Base-by-base conservation (phyloP, 2,888 invertebrate species). In the Drosophila greeni region DNA sequence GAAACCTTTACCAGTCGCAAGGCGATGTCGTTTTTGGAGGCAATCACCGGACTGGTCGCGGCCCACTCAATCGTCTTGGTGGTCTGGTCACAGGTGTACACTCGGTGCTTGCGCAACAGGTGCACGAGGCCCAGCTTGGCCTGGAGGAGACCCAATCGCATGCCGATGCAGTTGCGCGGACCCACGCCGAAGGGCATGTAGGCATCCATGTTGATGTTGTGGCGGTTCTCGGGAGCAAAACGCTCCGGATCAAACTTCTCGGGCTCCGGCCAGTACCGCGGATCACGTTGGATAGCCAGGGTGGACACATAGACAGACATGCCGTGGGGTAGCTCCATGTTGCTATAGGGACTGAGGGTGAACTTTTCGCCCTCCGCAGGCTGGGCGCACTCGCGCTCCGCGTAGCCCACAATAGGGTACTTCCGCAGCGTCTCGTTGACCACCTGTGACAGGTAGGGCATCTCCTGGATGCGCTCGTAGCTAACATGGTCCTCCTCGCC, bases 361-460 rank as follows among this genome's bases (percentile, higher is more conserved):
- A 76, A 86, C 11, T 52, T 59, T 23, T 85, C 82, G 0, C 66
- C 80, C n/a, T 51, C 55, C 1, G 45, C 5, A 1, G 78, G 70
- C 18, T 78, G 70, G 0, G 62, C 60, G 34, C 85, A 87, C 36
- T 77, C 56, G 4, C 88, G 76, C 37, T 87, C 87, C 12, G 24
- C 40, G 43, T 71, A 48, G 0, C 64, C 69, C 0, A 85, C 70
- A 20, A 85, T 75, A 3, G 88, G 87, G 66, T 88, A 88, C 33
- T 80, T 61, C n/a, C 88, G 73, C 7, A 87, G 55, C 0, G 77
- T 82, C 52, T 88, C 88, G 56, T 80, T 73, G 1, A 86, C 66
- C 2, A 89, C 89, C 85, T 85, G 86, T 34, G 87, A 86, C 45
- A 90, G 70, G 65, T 89, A 90, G 18, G 82, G 75, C 89, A 90